These are phyloP conservation scores for Gallinago nigripennis DNA, from an alignment of 2,797 vertebrate species.

Conservation along the genomic window DNA sequence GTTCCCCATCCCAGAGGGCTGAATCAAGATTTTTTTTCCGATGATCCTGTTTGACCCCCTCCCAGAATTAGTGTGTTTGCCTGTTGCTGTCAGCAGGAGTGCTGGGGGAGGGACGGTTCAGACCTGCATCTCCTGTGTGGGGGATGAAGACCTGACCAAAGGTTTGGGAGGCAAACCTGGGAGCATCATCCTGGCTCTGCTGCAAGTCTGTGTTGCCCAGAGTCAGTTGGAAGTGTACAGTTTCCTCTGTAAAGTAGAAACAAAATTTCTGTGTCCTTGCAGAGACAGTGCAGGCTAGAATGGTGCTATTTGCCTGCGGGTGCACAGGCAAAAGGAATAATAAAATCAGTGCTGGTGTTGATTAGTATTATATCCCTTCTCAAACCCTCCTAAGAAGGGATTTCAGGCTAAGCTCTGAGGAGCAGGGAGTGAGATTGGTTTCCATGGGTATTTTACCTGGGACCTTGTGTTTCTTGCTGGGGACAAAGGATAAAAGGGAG, in stretches of 20 bases:
- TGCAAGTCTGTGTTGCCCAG: not conserved
- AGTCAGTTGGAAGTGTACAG: fast-evolving
- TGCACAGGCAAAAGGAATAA: not conserved
- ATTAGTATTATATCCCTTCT: not conserved
- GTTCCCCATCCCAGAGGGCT: not conserved
- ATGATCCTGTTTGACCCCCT: not conserved
- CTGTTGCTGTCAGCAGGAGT: not conserved
- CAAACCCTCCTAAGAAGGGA: not conserved
- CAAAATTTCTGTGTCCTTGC: not conserved
- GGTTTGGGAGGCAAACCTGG: not conserved
- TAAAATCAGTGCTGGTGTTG: not conserved
- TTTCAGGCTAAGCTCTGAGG: not conserved
- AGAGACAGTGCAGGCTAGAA: not conserved
- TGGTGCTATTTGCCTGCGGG: not conserved
- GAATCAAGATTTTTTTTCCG: not conserved
- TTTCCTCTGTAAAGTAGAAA: not conserved
- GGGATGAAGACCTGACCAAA: not conserved
- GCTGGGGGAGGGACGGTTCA: not conserved
- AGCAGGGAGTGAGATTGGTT: not conserved
- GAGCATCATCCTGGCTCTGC: not conserved
- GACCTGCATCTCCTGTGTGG: fast-evolving
- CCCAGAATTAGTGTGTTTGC: not conserved
- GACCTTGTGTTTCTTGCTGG: not conserved
- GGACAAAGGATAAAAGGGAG: not conserved
- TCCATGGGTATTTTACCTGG: not conserved